Evolutionary conservation across 2,888 invertebrate species (phyloP), one percentile per base, ranked within the genome.

Genomic region (Ommatoiulus sabulosus): DNA sequence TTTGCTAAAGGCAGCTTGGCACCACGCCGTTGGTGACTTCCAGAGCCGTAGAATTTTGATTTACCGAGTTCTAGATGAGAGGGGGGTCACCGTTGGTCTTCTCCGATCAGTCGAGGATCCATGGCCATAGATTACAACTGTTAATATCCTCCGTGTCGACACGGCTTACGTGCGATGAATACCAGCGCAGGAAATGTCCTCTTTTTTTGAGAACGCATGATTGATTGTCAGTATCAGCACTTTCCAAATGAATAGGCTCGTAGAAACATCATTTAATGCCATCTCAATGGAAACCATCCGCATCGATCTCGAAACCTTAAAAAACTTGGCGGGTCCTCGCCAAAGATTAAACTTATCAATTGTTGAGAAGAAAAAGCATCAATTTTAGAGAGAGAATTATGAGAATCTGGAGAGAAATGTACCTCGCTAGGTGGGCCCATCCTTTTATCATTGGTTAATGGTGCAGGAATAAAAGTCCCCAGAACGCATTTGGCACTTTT

Each of bases 191-290:
- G 35, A 80, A 80, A 20, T 3, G 24, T 35, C 80, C 10, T 20
- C 52, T 35, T 35, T 80, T 80, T 80, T 80, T 80, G 12, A 24
- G 12, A 35, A 12, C 80, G 4, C 80, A 80, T 80, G 80, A 80
- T 80, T 80, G 80, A 80, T 80, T 80, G 80, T 80, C 80, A 80
- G 80, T 80, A 80, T 80, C 80, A 80, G 80, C 80, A 80, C 35
- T 80, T 80, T 80, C 80, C 80, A 80, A 80, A 80, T 80, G 80
- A 80, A 80, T 80, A 80, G 80, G 24, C 35, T 8, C 80, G 80
- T 35, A 80, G 80, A 80, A 80, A 35, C 80, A 80, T 80, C 80
- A 80, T 35, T 80, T 80, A 80, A 80, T 80, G 35, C 80, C 80
- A 80, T 80, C 80, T 80, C 80, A 80, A 80, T 80, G 35, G 80